Base-by-base conservation (phyloP, 2,797 vertebrate genomes). In the Peromyscus eremicus region DNA sequence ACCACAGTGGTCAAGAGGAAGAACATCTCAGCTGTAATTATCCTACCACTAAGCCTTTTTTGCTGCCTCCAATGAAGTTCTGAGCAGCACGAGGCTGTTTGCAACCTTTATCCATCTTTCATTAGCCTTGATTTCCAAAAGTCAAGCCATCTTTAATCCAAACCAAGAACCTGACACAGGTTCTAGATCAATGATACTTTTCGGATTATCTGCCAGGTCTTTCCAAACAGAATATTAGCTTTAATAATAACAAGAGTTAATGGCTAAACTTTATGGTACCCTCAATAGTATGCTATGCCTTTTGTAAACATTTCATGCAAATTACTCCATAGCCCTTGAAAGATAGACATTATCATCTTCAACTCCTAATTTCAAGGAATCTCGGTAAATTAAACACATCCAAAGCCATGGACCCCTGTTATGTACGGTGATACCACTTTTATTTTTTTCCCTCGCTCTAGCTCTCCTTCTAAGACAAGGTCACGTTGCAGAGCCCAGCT, bases 91-190 rank as follows among this genome's bases (percentile, higher is more conserved):
- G 57, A 95, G 52, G 70, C n/a, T 87, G 64, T 84, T 46, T 55
- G 52, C 71, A 83, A 34, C 60, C 49, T 83, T 95, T 76, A 89
- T 40, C 71, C 79, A 87, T 81, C 77, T 94, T 95, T 96, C 92
- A 84, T 83, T 70, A 57, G 70, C 40, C 86, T 95, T 93, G 87
- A 92, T 87, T 96, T 96, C 88, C 68, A 85, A 84, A 83, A 43
- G 68, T 82, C 43, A 64, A 79, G 89, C 40, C 43, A 6, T 85
- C 85, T 94, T 91, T 94, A 94, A 83, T 75, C 75, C 73, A 94
- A 95, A 95, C 66, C 37, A 34, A 94, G 90, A 82, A 46, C 75
- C 62, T 80, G 83, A 96, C 70, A 70, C 34, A 60, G 49, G 64
- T 81, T 29, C 91, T 88, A 79, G 71, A 71, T 88, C 85, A 90